phyloP scores from a whole-genome alignment of 2,797 vertebrate genomes.

The Gymnothorax reevesii region DNA sequence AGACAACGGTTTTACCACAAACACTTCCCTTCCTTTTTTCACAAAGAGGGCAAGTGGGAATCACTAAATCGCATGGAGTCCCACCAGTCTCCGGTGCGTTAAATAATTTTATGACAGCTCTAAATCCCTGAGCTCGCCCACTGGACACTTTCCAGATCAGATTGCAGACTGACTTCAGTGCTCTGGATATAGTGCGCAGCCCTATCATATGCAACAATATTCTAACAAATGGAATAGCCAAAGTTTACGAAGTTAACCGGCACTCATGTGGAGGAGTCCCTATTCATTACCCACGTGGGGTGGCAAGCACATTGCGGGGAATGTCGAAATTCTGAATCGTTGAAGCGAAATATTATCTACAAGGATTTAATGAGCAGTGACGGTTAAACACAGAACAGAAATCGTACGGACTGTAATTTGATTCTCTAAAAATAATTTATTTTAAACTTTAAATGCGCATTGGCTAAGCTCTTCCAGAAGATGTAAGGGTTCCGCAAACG shows the following conservation, averaged over 20 bases:
- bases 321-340: background rate
- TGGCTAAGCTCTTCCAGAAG: background rate
- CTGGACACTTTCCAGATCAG: slow-evolving; percentile 58
- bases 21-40: background rate
- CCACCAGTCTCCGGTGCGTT: background rate
- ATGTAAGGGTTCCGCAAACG: background rate
- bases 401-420: background rate
- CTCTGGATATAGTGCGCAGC: slow-evolving; percentile 62
- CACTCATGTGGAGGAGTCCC: background rate
- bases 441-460: background rate
- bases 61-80: background rate
- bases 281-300: background rate
- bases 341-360: background rate
- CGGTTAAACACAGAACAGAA: background rate
- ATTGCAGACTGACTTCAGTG: slow-evolving; percentile 64
- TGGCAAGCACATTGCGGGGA: background rate
- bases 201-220: background rate
- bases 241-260: slow-evolving; percentile 20
- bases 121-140: slow-evolving; percentile 57
- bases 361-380: background rate
- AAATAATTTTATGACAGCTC: slow-evolving; percentile 43
- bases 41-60: background rate
- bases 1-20: background rate
- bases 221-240: slow-evolving; percentile 3
- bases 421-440: background rate